Evolutionary conservation across 2,888 invertebrate genomes (phyloP), one percentile per base, ranked within the genome.

Genomic region (Holacanthella duospinosa): DNA sequence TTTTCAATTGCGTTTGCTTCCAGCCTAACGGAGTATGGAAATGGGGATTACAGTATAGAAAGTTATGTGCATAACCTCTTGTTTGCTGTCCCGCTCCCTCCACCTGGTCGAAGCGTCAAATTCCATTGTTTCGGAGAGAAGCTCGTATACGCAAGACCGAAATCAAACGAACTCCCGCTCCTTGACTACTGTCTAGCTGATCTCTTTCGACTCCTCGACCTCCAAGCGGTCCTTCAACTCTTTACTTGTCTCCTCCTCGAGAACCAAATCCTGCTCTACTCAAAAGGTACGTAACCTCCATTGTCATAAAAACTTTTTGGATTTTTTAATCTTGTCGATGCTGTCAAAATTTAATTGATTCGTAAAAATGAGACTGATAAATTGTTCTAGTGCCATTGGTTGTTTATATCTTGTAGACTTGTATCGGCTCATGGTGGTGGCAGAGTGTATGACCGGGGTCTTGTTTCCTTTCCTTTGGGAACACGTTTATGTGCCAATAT

Each of bases 401-500:
- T 28, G 6, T 26, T 9, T 25, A 6, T n/a, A 12, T 59, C 25
- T 56, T 80, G 61, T 81, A 87, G 96, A 95, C 81, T 91, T 90
- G 79, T 91, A 94, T 79, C 88, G 89, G 76, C 80, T 99, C 74
- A 97, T 97, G 94, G 82, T 95, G 68, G 93, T 99, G 21, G 91
- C 96, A 3, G 99, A 99, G 79, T 89, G 93, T 74, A 84, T 96
- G 72, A 89, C 88, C 2, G 83, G 90, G 0, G 80, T 99, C 27
- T 80, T 96, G 44, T 89, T 96, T 75, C 99, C 99, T 1, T 99
- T 97, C 77, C 82, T 86, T 28, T 99, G 99, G 99, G 94, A 95
- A 60, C 96, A 99, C 78, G 96, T 99, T 2, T 99, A 99, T 79
- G 99, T 97, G 65, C 99, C 99, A 29, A 95, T 99, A 75, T 81